Evolutionary conservation across 2,888 invertebrate genomes (phyloP).

Genomic region (Colostygia pectinataria): DNA sequence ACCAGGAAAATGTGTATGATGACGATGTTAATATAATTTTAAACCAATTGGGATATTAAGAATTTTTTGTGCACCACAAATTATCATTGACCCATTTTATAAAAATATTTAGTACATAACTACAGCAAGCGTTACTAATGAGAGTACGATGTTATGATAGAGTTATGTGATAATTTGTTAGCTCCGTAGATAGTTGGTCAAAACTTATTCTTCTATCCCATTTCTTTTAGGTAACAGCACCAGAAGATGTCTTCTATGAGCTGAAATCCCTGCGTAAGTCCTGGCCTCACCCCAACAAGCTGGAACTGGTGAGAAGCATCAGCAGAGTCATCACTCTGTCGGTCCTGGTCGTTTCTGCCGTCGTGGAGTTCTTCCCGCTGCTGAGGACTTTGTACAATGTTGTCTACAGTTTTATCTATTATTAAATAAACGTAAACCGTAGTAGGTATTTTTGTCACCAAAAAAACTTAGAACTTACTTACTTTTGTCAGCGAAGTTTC

Average conservation of each 20-base stretch:
- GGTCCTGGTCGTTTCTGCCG: conserved; percentile 48
- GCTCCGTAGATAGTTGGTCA: too few species aligned
- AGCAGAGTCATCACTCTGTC: conserved; percentile 54
- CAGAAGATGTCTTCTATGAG: conserved; percentile 47
- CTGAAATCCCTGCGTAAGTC: conserved; percentile 55
- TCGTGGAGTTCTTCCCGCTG: conserved; percentile 62
- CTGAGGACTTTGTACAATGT: conserved; percentile 40
- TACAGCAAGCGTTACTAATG: neutral
- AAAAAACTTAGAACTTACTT: too few species aligned
- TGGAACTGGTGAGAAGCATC: conserved; percentile 55
- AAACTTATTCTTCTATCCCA: neutral
- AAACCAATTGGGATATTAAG: too few species aligned
- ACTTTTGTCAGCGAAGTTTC: too few species aligned
- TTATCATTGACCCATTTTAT: too few species aligned
- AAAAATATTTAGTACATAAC: too few species aligned
- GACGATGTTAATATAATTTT: too few species aligned
- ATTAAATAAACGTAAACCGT: conserved; percentile 37
- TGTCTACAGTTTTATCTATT: conserved; percentile 42
- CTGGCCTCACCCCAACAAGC: conserved; percentile 31
- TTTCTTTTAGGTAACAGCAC: conserved; percentile 59
- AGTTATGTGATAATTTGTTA: too few species aligned
- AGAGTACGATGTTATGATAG: too few species aligned
- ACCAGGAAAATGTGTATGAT: too few species aligned
- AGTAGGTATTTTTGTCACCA: too few species aligned
- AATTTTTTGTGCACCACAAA: too few species aligned